Conservation (phyloP, 2,113 vertebrate species). For the Desmodus rotundus region DNA sequence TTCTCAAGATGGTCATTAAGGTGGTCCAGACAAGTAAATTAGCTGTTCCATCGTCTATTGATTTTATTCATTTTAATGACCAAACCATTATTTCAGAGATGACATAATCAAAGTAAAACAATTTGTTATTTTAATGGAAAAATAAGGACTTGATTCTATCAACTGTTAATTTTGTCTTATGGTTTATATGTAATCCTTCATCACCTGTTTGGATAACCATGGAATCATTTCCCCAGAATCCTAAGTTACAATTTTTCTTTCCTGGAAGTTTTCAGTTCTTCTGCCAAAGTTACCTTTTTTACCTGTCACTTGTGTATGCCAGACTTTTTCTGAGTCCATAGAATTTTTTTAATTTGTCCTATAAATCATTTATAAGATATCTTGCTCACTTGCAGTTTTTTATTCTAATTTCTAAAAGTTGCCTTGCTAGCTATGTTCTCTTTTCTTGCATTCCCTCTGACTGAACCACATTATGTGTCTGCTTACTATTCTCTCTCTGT, state of each 20-base stretch:
- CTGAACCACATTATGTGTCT: not conserved
- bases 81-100: not conserved
- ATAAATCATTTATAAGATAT: not conserved
- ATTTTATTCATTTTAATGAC: conserved; percentile 12
- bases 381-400: not conserved
- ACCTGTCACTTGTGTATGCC: not conserved
- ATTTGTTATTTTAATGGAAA: conserved; percentile 4
- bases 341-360: not conserved
- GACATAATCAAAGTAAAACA: not conserved
- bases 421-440: not conserved
- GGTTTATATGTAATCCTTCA: not conserved
- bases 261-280: not conserved
- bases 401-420: not conserved
- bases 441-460: not conserved
- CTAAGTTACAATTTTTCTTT: not conserved
- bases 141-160: not conserved
- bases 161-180: not conserved
- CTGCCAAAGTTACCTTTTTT: not conserved
- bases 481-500: not conserved
- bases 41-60: conserved; percentile 15
- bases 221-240: not conserved
- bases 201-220: not conserved
- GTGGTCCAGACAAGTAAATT: not conserved
- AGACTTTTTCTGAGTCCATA: not conserved
- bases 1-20: conserved; percentile 3